phyloP scores from a whole-genome alignment of 2,113 vertebrate species.

The Microtus richardsoni region DNA sequence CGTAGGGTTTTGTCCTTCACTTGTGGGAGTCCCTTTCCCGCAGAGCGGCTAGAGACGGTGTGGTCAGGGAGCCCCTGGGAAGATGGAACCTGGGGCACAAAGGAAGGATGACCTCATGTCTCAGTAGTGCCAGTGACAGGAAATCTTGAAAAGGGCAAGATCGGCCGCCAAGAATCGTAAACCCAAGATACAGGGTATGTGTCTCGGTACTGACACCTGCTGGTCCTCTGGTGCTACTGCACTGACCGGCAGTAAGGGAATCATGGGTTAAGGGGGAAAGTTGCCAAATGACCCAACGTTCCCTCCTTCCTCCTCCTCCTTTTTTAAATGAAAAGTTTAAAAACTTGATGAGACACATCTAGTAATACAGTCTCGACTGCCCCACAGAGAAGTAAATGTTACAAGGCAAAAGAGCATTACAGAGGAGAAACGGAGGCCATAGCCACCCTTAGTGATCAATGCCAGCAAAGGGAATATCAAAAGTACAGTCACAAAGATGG shows the following conservation, averaged over 20 bases:
- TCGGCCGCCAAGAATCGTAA: neutral
- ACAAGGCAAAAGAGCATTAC: neutral
- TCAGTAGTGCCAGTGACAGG: neutral
- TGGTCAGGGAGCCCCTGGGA: neutral
- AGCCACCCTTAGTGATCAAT: neutral
- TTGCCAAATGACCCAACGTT: neutral
- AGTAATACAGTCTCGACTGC: neutral
- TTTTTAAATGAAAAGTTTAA: neutral
- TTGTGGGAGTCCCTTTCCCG: neutral
- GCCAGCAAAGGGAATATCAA: neutral
- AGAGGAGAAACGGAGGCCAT: neutral
- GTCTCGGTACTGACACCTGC: conserved; percentile 51
- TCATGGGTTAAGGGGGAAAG: neutral
- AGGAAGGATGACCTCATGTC: neutral
- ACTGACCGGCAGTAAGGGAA: neutral
- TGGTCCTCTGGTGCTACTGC: neutral
- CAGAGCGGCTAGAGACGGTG: neutral
- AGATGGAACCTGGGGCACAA: neutral
- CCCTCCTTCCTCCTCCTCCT: neutral
- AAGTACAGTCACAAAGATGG: neutral
- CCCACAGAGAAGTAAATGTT: neutral
- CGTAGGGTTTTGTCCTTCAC: neutral
- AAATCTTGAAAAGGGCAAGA: neutral
- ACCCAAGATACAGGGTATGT: neutral
- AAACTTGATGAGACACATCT: neutral